phyloP scores from a whole-genome alignment of 2,113 vertebrate species.

The Cricetomys ansorgei region DNA sequence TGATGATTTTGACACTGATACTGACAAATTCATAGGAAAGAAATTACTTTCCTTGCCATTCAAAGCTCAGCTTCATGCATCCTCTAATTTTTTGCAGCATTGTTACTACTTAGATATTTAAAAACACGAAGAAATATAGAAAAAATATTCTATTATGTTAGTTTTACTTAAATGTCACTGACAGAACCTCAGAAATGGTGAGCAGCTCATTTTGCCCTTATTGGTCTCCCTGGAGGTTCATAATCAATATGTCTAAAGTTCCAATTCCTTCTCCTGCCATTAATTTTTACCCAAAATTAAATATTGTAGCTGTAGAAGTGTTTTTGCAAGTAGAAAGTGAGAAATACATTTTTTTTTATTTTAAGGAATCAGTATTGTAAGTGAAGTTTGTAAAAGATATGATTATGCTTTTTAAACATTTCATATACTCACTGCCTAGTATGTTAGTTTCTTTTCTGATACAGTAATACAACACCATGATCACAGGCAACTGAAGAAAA shows the following conservation, averaged over 20 bases:
- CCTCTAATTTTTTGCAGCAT: neutral
- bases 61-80: slow-evolving; percentile 43
- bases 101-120: neutral
- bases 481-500: neutral
- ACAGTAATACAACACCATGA: neutral
- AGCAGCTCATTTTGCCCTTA: neutral
- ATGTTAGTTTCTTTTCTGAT: neutral
- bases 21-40: slow-evolving; percentile 64
- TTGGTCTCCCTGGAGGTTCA: neutral
- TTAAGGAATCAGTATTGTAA: neutral
- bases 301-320: neutral
- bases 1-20: slow-evolving; percentile 44
- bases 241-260: slow-evolving; percentile 15
- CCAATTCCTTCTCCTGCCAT: neutral
- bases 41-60: slow-evolving; percentile 37
- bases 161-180: slow-evolving; percentile 24
- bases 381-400: neutral
- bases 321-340: neutral
- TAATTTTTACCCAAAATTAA: neutral
- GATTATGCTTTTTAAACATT: slow-evolving; percentile 9
- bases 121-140: neutral
- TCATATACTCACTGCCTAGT: neutral
- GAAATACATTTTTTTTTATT: neutral
- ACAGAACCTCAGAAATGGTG: neutral
- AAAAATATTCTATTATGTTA: neutral